Conservation (phyloP, 1,140 invertebrate genomes). For the Nixonia krombeini region DNA sequence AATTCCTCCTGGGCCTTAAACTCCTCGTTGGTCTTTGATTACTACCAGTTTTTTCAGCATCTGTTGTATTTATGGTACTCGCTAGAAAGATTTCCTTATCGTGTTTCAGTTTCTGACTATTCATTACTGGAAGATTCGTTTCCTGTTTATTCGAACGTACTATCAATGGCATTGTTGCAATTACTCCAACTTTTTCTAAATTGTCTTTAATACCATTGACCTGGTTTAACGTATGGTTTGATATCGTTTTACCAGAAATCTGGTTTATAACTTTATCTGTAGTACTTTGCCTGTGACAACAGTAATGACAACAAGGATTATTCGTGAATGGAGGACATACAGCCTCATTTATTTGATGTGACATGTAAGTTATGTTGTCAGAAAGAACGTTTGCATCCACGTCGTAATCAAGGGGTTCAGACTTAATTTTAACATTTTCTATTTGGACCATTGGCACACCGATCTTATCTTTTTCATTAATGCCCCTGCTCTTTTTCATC, state of each 20-base stretch:
- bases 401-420: constrained; percentile 55
- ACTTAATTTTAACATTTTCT: constrained; percentile 60
- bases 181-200: too few relatives aligned
- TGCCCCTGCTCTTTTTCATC: constrained; percentile 54
- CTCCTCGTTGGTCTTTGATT: constrained; percentile 6
- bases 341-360: constrained; percentile 3
- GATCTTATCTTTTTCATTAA: constrained; percentile 36
- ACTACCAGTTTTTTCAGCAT: not conserved
- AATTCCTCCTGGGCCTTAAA: constrained; percentile 49
- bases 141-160: too few relatives aligned
- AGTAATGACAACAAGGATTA: constrained; percentile 39
- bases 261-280: too few relatives aligned
- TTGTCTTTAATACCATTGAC: too few relatives aligned
- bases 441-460: constrained; percentile 64
- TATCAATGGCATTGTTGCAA: too few relatives aligned
- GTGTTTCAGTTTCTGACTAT: not conserved
- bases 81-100: not conserved
- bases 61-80: not conserved
- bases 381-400: constrained; percentile 28
- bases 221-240: not conserved
- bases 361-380: constrained; percentile 7
- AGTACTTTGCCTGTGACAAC: constrained; percentile 37
- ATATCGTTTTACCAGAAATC: not conserved
- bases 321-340: constrained; percentile 32
- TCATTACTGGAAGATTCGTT: too few relatives aligned